Evolutionary conservation across 1,140 invertebrate species (phyloP), one percentile per base, ranked within the genome.

Genomic region (Vollenhovia emeryi): DNA sequence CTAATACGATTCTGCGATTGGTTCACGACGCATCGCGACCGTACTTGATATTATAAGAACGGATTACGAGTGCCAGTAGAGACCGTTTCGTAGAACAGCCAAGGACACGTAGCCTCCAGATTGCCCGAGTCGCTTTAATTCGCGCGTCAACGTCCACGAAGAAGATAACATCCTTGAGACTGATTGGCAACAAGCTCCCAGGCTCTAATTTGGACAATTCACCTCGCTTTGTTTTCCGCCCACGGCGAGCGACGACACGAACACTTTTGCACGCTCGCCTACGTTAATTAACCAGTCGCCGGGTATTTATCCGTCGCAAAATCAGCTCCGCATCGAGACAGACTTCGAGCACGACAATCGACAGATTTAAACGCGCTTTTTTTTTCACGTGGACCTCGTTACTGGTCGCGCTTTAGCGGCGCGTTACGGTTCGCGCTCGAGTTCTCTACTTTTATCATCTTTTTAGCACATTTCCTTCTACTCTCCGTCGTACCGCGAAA

Each of bases 141-240:
- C 9, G 43, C 33, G 9, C 30, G 52, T 60, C 30, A 75, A 75
- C 33, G 69, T 36, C 27, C n/a, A 24, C 55, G 30, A 52, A 15
- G 18, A 74, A 40, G 36, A 76, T 30, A 69, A 68, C 43, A 83
- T 86, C 66, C 62, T 85, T 82, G 30, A 82, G 62, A 62, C 36
- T 68, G 75, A 80, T 71, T 82, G 13, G 40, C 30, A 40, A 62
- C 52, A 45, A 27, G 43, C 57, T 60, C 13, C 45, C 76, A 68
- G 60, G 55, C 15, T 84, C 68, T 86, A 90, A 90, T 89, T 89
- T 27, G 75, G 50, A 60, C 71, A 89, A 89, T 90, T 89, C 57
- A 40, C 52, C 43, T 50, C 73, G 80, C 69, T 85, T 89, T 89
- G 69, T 85, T 83, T 83, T 43, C 66, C 82, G 80, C 87, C 86